Base-by-base conservation (phyloP, 2,113 vertebrate species). In the Mohoua ochrocephala region DNA sequence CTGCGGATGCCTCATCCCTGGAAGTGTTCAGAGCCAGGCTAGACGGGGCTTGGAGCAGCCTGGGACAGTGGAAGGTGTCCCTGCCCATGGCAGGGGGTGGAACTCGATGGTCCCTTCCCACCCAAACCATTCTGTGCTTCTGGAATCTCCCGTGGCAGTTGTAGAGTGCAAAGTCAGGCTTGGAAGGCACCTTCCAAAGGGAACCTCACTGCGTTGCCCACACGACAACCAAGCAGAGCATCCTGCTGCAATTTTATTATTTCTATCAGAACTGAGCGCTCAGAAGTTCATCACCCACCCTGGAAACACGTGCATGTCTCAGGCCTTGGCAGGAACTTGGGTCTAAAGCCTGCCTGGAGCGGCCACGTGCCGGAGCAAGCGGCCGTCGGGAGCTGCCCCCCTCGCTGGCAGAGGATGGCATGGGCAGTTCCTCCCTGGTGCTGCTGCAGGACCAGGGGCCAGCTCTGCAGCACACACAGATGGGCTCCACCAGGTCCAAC, bases 201-300 rank as follows among this genome's bases (percentile, higher is more conserved):
- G 39, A 47, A 61, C 26, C 27, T 73, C 18, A 0, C 0, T 10
- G 50, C 1, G 0, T 0, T 37, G 50, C 60, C 30, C 42, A 57
- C 31, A 28, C 0, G 2, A 57, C 15, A n/a, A 69, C 50, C 37
- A 37, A 56, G 70, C 65, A 91, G 45, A 69, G 39, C 11, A 2
- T 35, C 60, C 44, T 31, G 42, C 47, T 27, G 70, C 24, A 16
- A 0, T 69, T 77, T 6, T 18, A 14, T 8, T 52, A 14, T 8
- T 52, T 42, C 47, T 26, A 13, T 11, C 28, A 61, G 63, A 86
- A 45, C 27, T 0, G 3, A 81, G 70, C 12, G 30, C 52, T 31
- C 59, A 65, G 23, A 49, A 44, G 52, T 28, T 64, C 12, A 1
- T 22, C 37, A 35, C 9, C 41, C 28, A 47, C 10, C 47, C 74